These are phyloP conservation scores for Diarsia dahlii DNA, from an alignment of 2,888 invertebrate species.

Conservation along the genomic window DNA sequence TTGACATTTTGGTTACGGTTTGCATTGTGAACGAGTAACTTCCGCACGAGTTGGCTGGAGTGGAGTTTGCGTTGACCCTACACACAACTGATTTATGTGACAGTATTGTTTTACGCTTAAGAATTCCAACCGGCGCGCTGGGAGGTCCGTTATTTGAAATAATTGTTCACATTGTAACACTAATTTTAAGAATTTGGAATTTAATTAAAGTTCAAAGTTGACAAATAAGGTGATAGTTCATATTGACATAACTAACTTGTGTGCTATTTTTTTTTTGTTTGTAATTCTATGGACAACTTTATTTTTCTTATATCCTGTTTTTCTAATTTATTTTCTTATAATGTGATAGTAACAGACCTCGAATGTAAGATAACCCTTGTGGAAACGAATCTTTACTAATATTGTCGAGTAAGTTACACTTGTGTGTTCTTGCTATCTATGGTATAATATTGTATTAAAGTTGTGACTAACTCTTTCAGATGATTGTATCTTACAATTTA, in stretches of 20 bases:
- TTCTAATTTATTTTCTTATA: constrained; percentile 88
- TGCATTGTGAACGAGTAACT: constrained; percentile 77
- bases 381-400: constrained; percentile 85
- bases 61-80: constrained; percentile 42
- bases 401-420: constrained; percentile 76
- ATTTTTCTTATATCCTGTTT: constrained; percentile 85
- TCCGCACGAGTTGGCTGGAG: constrained; percentile 46
- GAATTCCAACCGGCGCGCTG: constrained; percentile 63
- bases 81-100: constrained; percentile 44
- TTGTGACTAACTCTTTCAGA: constrained; percentile 85
- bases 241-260: constrained; percentile 86
- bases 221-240: constrained; percentile 88
- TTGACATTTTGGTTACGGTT: constrained; percentile 87
- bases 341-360: constrained; percentile 89
- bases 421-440: constrained; percentile 80
- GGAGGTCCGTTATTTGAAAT: constrained; percentile 62
- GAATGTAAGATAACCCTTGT: constrained; percentile 84
- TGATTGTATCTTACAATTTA: constrained; percentile 75
- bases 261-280: constrained; percentile 86
- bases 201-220: constrained; percentile 89
- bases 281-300: constrained; percentile 84
- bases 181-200: constrained; percentile 88
- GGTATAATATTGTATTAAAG: constrained; percentile 74
- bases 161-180: constrained; percentile 81
- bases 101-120: constrained; percentile 52